A percentile compares a stretch with the other conserved stretches of the same genome.
Conservation (phyloP, 1,140 invertebrate genomes). For the Helicoverpa zea region DNA sequence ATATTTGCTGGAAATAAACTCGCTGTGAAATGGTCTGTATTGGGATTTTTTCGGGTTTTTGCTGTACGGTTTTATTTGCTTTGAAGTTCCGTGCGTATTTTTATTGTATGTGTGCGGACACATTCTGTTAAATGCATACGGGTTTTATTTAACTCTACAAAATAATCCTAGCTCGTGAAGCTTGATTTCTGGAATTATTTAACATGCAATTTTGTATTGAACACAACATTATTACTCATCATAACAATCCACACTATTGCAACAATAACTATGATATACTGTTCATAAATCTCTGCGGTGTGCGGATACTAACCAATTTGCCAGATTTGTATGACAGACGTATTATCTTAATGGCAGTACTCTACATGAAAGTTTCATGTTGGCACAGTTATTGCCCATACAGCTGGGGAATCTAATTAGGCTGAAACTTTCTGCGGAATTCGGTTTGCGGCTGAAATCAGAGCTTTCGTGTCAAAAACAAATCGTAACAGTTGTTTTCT, state of each 20-base stretch:
- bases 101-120: neutral
- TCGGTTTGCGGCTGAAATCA: neutral
- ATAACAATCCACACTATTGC: neutral
- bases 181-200: too few species aligned
- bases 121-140: too few species aligned
- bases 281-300: neutral
- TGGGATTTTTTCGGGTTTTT: neutral
- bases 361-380: neutral
- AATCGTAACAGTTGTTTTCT: conserved; percentile 20
- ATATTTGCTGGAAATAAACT: conserved; percentile 34
- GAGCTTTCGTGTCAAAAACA: conserved; percentile 4
- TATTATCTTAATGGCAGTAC: conserved; percentile 13
- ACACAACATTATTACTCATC: too few species aligned
- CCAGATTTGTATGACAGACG: conserved; percentile 2
- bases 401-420: conserved; percentile 13
- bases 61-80: neutral
- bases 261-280: conserved; percentile 4
- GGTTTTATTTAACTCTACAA: too few species aligned
- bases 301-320: conserved; percentile 5
- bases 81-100: neutral
- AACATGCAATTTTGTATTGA: too few species aligned
- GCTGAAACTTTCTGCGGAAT: neutral
- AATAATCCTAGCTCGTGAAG: too few species aligned
- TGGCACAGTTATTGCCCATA: conserved; percentile 3
- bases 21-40: conserved; percentile 15